Evolutionary conservation across 2,113 vertebrate species (phyloP).

Genomic region (Pachypanchax playfairii): DNA sequence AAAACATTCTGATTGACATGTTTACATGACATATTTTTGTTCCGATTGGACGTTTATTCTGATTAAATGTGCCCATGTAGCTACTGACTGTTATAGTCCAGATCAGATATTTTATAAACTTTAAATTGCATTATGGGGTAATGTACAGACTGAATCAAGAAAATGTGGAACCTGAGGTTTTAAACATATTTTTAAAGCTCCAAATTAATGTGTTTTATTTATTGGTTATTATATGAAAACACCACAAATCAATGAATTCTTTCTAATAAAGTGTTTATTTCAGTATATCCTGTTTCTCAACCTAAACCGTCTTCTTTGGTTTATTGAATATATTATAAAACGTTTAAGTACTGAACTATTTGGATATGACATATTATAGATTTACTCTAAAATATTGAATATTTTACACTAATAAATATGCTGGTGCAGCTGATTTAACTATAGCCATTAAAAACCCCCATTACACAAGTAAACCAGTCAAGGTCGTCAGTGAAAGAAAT

Average conservation of each 20-base stretch:
- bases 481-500: conserved; percentile 28
- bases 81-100: not conserved
- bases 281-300: not conserved
- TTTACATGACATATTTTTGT: too few relatives aligned
- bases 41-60: too few relatives aligned
- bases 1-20: too few relatives aligned
- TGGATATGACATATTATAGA: too few relatives aligned
- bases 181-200: not conserved
- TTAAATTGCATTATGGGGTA: not conserved
- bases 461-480: conserved; percentile 47
- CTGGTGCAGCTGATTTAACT: conserved; percentile 49
- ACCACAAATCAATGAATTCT: too few relatives aligned
- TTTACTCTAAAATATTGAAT: too few relatives aligned
- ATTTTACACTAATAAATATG: conserved; percentile 9
- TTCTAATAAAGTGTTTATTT: too few relatives aligned
- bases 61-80: too few relatives aligned
- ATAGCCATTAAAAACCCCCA: conserved; percentile 26
- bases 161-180: not conserved
- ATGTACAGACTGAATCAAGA: not conserved
- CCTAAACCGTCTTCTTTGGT: not conserved
- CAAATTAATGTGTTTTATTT: not conserved
- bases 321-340: not conserved
- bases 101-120: not conserved
- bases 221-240: too few relatives aligned
- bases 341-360: too few relatives aligned